phyloP scores from a whole-genome alignment of 2,888 invertebrate species.

The Dasypogon diadema region DNA sequence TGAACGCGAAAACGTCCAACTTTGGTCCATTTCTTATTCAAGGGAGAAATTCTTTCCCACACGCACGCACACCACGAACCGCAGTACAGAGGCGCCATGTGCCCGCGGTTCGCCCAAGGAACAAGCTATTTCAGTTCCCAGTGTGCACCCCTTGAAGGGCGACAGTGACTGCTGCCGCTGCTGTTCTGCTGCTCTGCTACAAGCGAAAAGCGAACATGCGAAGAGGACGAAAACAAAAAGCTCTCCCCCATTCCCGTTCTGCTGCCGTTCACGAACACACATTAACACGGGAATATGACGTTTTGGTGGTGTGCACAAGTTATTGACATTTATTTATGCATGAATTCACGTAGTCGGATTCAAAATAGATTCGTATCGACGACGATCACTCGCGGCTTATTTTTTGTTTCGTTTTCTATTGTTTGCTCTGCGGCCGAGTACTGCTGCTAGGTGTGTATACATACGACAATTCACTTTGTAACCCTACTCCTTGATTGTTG shows the following conservation, averaged over 20 bases:
- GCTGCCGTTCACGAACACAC: neutral
- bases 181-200: no score
- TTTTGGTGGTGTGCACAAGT: conserved; percentile 34
- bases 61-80: neutral
- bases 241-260: neutral
- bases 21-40: conserved; percentile 34
- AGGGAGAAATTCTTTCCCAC: conserved; percentile 43
- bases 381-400: conserved; percentile 19
- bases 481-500: conserved; percentile 5
- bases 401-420: conserved; percentile 43
- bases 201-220: conserved; percentile 16
- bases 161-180: conserved; percentile 1
- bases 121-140: neutral
- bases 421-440: conserved; percentile 21
- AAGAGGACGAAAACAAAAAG: neutral
- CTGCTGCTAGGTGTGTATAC: neutral
- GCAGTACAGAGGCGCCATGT: conserved; percentile 23
- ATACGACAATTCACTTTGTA: conserved; percentile 17
- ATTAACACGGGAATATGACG: neutral
- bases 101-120: conserved; percentile 17
- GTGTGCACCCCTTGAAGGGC: conserved; percentile 12
- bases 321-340: conserved; percentile 47
- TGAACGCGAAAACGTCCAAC: conserved; percentile 4
- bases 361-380: conserved; percentile 13
- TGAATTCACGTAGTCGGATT: conserved; percentile 37